Evolutionary conservation across 2,797 vertebrate genomes (phyloP), one percentile per base, ranked within the genome.

Genomic region (Natrix natrix): DNA sequence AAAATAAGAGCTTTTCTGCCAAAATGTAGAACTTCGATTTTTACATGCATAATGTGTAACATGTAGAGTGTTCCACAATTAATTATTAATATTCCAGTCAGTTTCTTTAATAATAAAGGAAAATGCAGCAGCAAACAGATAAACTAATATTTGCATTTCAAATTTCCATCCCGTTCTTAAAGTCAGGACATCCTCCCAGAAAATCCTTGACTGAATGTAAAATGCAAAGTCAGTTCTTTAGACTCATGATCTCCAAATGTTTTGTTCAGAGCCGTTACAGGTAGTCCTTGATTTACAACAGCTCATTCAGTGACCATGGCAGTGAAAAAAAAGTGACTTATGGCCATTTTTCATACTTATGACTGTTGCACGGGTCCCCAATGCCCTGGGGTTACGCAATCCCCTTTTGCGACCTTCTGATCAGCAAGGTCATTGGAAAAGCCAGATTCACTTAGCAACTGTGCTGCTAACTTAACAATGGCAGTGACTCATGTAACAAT

Each of bases 31-130:
- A 32, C 32, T 78, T 32, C 4, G 3, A 1, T 37, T 78, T 78
- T 78, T 37, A 37, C 32, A 20, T 78, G 8, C 69, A 78, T 43
- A 78, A 43, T 43, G 16, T 37, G 20, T 78, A 78, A 43, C 69
- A 10, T 78, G 17, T 78, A 43, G 69, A 20, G 69, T 20, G 32
- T 37, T 78, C 69, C 32, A 78, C 69, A 78, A 37, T 78, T 78
- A 78, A 6, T 89, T 95, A 93, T 57, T 95, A 93, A 69, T 94
- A 88, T 0, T 55, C 16, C 61, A 66, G 22, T 78, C 69, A 43
- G 16, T 37, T 74, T 78, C 7, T 37, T 78, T 78, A 78, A 78
- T 20, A 78, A 43, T 78, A 78, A 78, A 20, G 69, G 32, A 20
- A 78, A 37, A 78, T 37, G 69, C 7, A 43, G 8, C 32, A 78